Evolutionary conservation across 2,797 vertebrate species (phyloP).

Genomic region (Chiloscyllium punctatum): DNA sequence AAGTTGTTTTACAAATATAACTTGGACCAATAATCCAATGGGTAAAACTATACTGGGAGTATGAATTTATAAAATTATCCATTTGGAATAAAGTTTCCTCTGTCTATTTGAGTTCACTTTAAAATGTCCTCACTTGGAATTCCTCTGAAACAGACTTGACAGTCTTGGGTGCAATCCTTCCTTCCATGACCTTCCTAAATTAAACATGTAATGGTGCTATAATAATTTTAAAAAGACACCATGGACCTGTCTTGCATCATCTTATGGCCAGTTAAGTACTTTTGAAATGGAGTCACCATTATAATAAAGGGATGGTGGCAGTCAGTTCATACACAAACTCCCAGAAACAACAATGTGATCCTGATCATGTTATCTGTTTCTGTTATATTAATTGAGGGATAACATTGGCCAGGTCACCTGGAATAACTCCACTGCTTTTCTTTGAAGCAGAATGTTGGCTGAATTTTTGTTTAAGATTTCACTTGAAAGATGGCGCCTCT

Average conservation of each 20-base stretch:
- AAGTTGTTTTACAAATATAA: slow-evolving; percentile 1
- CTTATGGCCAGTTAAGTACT: background rate
- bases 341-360: background rate
- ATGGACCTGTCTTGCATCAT: background rate
- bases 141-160: background rate
- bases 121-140: background rate
- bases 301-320: background rate
- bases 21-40: background rate
- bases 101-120: background rate
- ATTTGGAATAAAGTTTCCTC: background rate
- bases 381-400: background rate
- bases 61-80: background rate
- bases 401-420: background rate
- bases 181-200: background rate
- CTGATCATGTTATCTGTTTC: background rate
- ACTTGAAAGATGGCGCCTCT: background rate
- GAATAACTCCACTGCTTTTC: background rate
- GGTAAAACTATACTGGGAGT: background rate
- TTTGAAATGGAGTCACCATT: background rate
- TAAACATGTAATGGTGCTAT: background rate
- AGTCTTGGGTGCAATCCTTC: background rate
- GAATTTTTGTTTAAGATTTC: background rate
- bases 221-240: background rate
- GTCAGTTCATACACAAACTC: background rate
- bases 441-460: background rate